These are phyloP conservation scores for Cheilosia scutellata DNA, from an alignment of 2,888 invertebrate genomes.

Conservation along the genomic window DNA sequence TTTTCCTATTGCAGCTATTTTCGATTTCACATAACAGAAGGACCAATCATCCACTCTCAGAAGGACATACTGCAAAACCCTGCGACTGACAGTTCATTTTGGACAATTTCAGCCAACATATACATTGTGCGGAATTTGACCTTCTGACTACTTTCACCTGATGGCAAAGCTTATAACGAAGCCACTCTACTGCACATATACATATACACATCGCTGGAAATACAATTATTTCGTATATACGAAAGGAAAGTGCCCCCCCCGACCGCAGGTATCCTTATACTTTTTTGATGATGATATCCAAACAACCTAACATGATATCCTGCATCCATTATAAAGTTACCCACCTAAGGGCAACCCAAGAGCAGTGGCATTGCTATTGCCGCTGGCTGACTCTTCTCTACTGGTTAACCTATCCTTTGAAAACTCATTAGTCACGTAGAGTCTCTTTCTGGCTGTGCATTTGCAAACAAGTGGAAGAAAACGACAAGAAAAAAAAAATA, in stretches of 20 bases:
- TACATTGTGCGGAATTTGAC: constrained; percentile 14
- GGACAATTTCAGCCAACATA: neutral
- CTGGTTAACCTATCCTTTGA: constrained; percentile 56
- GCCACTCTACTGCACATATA: neutral
- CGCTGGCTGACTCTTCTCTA: constrained; percentile 18
- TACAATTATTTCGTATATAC: constrained; percentile 1
- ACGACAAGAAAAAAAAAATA: neutral
- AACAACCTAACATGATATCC: constrained; percentile 53
- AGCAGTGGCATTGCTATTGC: constrained; percentile 9
- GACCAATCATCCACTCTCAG: too few relatives aligned
- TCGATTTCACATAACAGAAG: too few relatives aligned
- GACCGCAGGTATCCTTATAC: constrained; percentile 35
- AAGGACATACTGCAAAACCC: too few relatives aligned
- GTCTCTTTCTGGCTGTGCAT: constrained; percentile 35
- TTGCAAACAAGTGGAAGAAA: constrained; percentile 18
- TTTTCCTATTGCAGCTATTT: too few relatives aligned
- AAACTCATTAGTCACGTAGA: constrained; percentile 74
- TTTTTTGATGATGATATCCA: constrained; percentile 51
- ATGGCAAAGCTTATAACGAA: constrained; percentile 38
- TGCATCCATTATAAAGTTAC: constrained; percentile 63
- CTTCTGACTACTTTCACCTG: constrained; percentile 23
- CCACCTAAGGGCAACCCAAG: constrained; percentile 33
- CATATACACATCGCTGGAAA: constrained; percentile 5
- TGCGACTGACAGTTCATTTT: constrained; percentile 1
- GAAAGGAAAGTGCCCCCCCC: constrained; percentile 26